Evolutionary conservation across 2,797 vertebrate species (phyloP).

Genomic region (Prionace glauca): DNA sequence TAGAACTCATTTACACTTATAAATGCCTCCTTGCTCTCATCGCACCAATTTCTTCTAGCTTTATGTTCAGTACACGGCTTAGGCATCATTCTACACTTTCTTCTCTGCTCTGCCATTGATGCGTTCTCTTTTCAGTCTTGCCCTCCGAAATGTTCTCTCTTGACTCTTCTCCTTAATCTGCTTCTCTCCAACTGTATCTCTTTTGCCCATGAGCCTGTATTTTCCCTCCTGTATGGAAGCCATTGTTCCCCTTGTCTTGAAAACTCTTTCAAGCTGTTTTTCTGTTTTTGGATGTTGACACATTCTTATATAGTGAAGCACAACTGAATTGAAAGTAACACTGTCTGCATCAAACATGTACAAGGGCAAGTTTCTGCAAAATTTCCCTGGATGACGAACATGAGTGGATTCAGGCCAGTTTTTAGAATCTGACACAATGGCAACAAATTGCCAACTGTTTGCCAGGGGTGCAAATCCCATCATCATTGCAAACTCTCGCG

Average conservation of each 20-base stretch:
- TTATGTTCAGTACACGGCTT: background rate
- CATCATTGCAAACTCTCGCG: too few relatives aligned
- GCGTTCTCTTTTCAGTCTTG: background rate
- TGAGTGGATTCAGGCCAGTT: background rate
- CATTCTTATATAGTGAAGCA: background rate
- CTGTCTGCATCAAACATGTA: background rate
- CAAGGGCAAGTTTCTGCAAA: background rate
- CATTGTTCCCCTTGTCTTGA: background rate
- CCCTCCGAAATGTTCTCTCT: background rate
- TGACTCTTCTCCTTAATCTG: background rate
- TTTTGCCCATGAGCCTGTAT: background rate
- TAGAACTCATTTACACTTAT: background rate
- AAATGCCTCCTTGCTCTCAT: background rate
- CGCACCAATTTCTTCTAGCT: background rate
- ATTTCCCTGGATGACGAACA: background rate
- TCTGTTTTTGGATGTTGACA: background rate
- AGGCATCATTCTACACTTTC: background rate
- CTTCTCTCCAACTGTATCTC: background rate
- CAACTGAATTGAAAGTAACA: background rate
- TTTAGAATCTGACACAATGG: background rate
- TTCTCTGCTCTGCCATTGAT: background rate
- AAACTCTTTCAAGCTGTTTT: background rate
- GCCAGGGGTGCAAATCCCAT: too few relatives aligned
- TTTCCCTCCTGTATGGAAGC: background rate
- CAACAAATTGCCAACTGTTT: too few relatives aligned